These are phyloP conservation scores for Phainopepla nitens DNA, from an alignment of 2,113 vertebrate genomes.

Conservation along the genomic window DNA sequence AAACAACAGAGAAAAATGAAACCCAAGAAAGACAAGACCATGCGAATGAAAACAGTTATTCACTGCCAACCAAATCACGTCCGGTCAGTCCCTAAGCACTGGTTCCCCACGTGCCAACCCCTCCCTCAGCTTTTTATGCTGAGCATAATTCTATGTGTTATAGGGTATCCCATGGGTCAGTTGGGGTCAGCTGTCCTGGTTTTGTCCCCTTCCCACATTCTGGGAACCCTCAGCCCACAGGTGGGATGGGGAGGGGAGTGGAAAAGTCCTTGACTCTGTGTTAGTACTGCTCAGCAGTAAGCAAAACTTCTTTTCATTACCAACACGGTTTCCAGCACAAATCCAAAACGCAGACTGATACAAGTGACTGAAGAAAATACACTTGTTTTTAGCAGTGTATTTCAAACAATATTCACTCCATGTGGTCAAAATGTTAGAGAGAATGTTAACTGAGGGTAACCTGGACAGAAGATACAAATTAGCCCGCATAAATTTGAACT, in stretches of 20 bases:
- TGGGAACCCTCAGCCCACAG: neutral
- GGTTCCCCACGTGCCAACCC: fast-evolving
- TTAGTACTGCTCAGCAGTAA: neutral
- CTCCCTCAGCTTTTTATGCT: neutral
- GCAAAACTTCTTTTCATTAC: neutral
- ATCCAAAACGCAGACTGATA: neutral
- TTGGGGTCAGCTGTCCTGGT: neutral
- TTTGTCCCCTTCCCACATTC: neutral
- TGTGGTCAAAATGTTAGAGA: neutral
- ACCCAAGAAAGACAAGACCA: neutral
- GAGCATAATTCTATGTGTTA: too few relatives aligned
- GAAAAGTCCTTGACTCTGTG: neutral
- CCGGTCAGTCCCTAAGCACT: neutral
- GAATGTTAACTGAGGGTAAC: neutral
- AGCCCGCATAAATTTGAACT: neutral
- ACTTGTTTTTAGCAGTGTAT: neutral
- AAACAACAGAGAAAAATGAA: neutral
- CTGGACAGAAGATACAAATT: neutral
- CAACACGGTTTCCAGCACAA: neutral
- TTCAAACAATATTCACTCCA: neutral
- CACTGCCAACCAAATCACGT: neutral
- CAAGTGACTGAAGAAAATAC: neutral
- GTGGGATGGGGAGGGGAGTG: neutral
- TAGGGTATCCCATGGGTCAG: neutral
- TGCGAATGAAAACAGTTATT: neutral